Evolutionary conservation across 2,797 vertebrate species (phyloP).

Genomic region (Periophthalmus magnuspinnatus): DNA sequence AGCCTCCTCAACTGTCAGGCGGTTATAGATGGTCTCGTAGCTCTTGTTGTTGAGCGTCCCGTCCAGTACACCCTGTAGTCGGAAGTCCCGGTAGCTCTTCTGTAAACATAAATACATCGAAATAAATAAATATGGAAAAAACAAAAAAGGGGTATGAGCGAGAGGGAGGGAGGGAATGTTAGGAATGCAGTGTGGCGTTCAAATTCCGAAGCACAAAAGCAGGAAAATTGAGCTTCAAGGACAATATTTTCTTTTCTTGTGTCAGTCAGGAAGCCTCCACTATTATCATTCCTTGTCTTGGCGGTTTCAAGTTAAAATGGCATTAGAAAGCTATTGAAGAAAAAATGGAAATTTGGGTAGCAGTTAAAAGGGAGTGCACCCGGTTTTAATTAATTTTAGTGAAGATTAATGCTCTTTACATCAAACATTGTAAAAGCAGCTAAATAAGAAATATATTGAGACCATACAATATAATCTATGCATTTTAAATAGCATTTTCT

Average conservation of each 20-base stretch:
- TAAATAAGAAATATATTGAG: no score
- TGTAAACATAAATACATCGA: slow-evolving; percentile 49
- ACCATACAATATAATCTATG: no score
- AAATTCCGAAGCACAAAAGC: slow-evolving; percentile 45
- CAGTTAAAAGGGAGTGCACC: no score
- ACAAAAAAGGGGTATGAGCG: slow-evolving; percentile 15
- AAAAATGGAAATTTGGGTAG: not conserved
- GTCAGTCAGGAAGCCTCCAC: slow-evolving; percentile 24
- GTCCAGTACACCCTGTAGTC: slow-evolving; percentile 91
- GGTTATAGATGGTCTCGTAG: slow-evolving; percentile 89
- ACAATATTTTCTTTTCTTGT: slow-evolving; percentile 51
- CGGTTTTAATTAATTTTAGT: no score
- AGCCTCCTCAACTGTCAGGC: slow-evolving; percentile 91
- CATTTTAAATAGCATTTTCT: no score
- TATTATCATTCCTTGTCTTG: slow-evolving; percentile 45
- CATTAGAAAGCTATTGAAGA: slow-evolving; percentile 38
- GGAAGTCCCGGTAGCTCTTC: slow-evolving; percentile 96
- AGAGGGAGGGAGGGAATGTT: slow-evolving; percentile 30
- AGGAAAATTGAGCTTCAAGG: slow-evolving; percentile 55
- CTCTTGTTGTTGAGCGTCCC: slow-evolving; percentile 88
- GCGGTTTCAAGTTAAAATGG: slow-evolving; percentile 46
- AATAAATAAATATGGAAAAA: not conserved
- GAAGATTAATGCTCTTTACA: no score
- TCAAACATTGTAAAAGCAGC: no score
- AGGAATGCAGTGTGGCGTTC: slow-evolving; percentile 39